Evolutionary conservation across 1,140 invertebrate species (phyloP).

Genomic region (Drosophila baimaii): DNA sequence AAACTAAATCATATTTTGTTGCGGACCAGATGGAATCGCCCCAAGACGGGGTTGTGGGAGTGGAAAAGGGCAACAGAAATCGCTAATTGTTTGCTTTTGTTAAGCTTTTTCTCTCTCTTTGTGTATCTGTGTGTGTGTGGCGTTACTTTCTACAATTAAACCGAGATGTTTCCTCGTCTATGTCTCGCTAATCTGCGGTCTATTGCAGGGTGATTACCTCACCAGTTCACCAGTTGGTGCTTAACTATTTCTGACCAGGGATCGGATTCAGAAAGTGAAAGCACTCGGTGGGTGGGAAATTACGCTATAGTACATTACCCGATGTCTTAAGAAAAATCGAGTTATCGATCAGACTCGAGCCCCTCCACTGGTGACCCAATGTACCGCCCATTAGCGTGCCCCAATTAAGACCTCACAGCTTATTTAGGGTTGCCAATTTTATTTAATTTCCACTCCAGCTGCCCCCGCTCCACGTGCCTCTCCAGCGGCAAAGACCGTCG

Average conservation of each 20-base stretch:
- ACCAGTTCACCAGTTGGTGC: conserved; percentile 19
- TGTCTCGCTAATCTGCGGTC: conserved; percentile 25
- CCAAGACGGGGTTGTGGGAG: background rate
- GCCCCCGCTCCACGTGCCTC: too few relatives aligned
- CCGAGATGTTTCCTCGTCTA: conserved; percentile 50
- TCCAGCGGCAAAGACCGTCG: conserved; percentile 33
- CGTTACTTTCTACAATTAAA: conserved; percentile 72
- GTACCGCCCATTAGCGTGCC: conserved; percentile 38
- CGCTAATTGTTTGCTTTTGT: conserved; percentile 78
- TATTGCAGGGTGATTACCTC: conserved; percentile 41
- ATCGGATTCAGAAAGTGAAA: conserved; percentile 47
- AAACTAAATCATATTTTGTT: conserved; percentile 69
- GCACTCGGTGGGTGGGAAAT: conserved; percentile 24
- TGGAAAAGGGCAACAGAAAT: conserved; percentile 23
- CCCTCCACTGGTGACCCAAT: background rate
- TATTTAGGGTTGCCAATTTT: conserved; percentile 75
- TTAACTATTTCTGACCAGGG: conserved; percentile 16
- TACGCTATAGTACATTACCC: conserved; percentile 9
- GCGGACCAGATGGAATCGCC: conserved; percentile 17
- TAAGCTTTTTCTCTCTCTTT: conserved; percentile 6
- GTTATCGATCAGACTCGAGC: conserved; percentile 13
- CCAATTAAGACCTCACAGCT: conserved; percentile 63
- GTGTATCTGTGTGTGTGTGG: background rate
- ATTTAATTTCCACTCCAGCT: conserved; percentile 65
- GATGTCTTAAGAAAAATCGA: conserved; percentile 12